Conservation (phyloP, 2,113 vertebrate species). For the Balaenoptera acutorostrata region DNA sequence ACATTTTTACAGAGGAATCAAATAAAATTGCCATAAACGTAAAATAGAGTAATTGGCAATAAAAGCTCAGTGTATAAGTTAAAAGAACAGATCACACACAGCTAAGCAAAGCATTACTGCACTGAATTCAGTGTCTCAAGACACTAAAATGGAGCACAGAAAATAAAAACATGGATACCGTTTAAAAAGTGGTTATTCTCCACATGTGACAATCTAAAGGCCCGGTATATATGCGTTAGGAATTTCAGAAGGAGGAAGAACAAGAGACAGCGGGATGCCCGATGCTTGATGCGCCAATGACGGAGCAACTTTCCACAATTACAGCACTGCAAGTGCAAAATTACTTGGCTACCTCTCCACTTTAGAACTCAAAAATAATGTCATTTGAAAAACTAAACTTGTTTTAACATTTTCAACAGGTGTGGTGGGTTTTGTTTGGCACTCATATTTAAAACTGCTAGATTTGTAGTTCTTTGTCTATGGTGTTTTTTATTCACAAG, state of each 20-base stretch:
- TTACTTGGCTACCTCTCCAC: background rate
- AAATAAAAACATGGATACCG: background rate
- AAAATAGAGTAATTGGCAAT: background rate
- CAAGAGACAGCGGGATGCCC: background rate
- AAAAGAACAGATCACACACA: background rate
- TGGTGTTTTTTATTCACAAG: background rate
- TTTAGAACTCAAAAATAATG: background rate
- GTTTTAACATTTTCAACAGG: background rate
- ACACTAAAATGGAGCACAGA: background rate
- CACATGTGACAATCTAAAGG: background rate
- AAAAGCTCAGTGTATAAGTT: background rate
- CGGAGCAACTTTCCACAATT: background rate
- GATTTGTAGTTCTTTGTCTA: background rate
- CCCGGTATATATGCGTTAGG: background rate
- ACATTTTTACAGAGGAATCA: background rate
- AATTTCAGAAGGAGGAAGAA: background rate
- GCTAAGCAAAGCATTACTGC: background rate
- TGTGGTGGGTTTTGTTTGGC: background rate
- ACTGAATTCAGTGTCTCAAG: background rate
- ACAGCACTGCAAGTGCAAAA: background rate
- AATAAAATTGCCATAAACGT: background rate
- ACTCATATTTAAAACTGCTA: background rate
- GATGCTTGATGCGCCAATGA: background rate
- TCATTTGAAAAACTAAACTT: background rate
- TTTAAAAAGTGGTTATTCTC: background rate